Evolutionary conservation across 2,797 vertebrate species (phyloP), one percentile per base, ranked within the genome.

Genomic region (Rhinophrynus dorsalis): DNA sequence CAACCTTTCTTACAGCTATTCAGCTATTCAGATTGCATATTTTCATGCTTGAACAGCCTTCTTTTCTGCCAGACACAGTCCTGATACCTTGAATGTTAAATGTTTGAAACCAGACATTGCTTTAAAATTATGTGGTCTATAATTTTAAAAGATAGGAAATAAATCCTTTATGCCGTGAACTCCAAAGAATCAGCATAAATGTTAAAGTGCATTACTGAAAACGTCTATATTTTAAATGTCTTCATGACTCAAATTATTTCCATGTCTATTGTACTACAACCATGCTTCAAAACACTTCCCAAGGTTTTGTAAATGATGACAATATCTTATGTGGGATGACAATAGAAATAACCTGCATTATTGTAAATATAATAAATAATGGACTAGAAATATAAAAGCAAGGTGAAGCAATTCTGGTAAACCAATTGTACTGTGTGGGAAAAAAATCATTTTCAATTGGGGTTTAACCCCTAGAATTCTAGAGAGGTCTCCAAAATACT

Each of bases 81-180:
- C 62, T 66, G 27, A 66, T 73, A 73, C 62, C 44, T 54, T 73
- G 70, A 73, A 73, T 73, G 62, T 73, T 73, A 66, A 73, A 73
- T 67, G 62, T 67, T 59, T 66, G 45, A 73, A 73, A 37, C 62
- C 70, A 73, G 70, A 73, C 70, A 60, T 52, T 60, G 47, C 55
- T 66, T 45, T 45, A 54, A 66, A 66, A 73, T 65, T 35, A 63
- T 24, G 48, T 45, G 70, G 29, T 26, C 47, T 27, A 35, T 29
- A 44, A 73, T 45, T 66, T 59, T 60, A 66, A 57, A 73, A 30
- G 29, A 61, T 54, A 61, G 42, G 13, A 54, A 54, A 66, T 60
- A 45, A 44, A 45, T 66, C 15, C 60, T 60, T 54, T 50, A 65
- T 67, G 24, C 47, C 40, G 3, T 8, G 47, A 37, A 65, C 17